Evolutionary conservation across 2,888 invertebrate genomes (phyloP).

Genomic region (Mellilla xanthometata): DNA sequence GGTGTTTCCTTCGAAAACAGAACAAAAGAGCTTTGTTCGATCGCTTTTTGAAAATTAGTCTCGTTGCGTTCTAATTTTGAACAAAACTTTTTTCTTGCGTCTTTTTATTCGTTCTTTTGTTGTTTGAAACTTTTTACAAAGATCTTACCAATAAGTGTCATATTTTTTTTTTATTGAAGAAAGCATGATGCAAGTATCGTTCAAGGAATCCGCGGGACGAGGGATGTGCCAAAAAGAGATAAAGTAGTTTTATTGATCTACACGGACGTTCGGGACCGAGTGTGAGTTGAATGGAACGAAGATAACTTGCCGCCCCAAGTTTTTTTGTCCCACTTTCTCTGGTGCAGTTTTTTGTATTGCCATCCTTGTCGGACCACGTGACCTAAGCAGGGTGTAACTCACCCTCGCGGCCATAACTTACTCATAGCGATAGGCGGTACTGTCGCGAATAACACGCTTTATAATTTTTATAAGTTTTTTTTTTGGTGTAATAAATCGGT

Average conservation of each 20-base stretch:
- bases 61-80: constrained; percentile 38
- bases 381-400: constrained; percentile 83
- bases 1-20: constrained; percentile 49
- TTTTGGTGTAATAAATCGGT: too few species aligned
- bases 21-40: constrained; percentile 43
- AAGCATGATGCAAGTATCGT: constrained; percentile 68
- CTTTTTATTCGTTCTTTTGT: constrained; percentile 7
- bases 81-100: constrained; percentile 20
- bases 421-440: constrained; percentile 82
- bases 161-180: constrained; percentile 42
- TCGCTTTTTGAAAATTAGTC: constrained; percentile 47
- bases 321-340: constrained; percentile 58
- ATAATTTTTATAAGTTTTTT: constrained; percentile 39
- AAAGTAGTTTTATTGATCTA: constrained; percentile 84
- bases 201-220: constrained; percentile 76
- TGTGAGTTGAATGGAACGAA: constrained; percentile 83
- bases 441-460: constrained; percentile 75
- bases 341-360: constrained; percentile 47
- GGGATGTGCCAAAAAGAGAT: constrained; percentile 84
- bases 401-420: constrained; percentile 82
- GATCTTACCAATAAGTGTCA: constrained; percentile 13
- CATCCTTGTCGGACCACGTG: constrained; percentile 76
- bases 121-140: constrained; percentile 1
- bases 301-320: constrained; percentile 82
- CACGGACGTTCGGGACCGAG: constrained; percentile 81